Evolutionary conservation across 2,113 vertebrate genomes (phyloP).

Genomic region (Aptenodytes forsteri): DNA sequence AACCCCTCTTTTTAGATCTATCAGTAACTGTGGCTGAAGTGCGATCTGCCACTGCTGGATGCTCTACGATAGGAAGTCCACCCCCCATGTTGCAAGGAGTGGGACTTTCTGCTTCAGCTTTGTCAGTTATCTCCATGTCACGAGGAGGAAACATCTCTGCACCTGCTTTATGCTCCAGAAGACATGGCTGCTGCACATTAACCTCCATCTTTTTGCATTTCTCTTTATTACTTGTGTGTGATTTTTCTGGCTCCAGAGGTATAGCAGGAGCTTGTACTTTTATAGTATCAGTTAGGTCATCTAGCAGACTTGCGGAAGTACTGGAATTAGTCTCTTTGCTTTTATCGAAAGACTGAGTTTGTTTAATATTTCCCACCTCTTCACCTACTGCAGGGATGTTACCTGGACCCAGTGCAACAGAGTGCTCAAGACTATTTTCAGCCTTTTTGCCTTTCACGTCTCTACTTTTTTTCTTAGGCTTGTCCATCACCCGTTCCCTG

Average conservation of each 20-base stretch:
- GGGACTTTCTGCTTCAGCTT: neutral
- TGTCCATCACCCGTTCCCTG: neutral
- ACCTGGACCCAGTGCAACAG: neutral
- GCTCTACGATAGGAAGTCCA: neutral
- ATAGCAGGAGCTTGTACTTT: neutral
- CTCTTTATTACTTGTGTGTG: neutral
- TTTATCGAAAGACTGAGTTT: neutral
- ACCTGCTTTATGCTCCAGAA: neutral
- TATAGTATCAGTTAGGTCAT: neutral
- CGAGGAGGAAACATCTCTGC: neutral
- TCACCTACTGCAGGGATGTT: neutral
- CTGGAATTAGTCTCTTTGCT: neutral
- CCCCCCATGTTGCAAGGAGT: neutral
- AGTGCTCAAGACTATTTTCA: neutral
- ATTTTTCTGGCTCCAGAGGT: neutral
- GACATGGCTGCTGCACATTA: neutral
- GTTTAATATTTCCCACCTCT: neutral
- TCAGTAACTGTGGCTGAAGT: neutral
- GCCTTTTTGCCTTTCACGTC: neutral
- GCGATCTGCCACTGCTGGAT: neutral
- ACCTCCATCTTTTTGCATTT: neutral
- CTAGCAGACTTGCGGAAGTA: accelerated
- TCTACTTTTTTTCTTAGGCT: neutral
- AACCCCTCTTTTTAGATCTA: constrained; percentile 8
- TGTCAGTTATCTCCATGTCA: neutral